Evolutionary conservation across 2,113 vertebrate genomes (phyloP), one percentile per base, ranked within the genome.

Genomic region (Ptilorrhoa leucosticta): DNA sequence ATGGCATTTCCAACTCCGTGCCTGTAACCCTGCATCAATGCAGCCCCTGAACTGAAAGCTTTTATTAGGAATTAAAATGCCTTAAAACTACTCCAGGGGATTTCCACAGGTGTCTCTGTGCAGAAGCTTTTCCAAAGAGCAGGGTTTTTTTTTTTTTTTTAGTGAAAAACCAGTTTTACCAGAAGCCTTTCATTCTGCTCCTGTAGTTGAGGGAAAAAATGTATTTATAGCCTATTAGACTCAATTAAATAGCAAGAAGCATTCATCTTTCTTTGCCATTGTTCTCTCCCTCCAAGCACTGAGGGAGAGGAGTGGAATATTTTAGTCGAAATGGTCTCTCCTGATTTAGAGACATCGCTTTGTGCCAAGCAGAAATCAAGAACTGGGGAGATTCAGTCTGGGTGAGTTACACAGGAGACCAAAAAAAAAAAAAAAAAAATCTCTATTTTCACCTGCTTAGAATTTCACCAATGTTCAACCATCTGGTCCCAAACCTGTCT

Each of bases 161-260:
- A 89, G 82, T n/a, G 80, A 77, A 92, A 79, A 89, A 57, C 48
- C 58, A 27, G 54, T 81, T 90, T 89, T 54, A 83, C 71, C 83
- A 69, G 54, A 33, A 92, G 79, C 79, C 27, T 94, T 88, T 92
- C 83, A 51, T 47, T 90, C 91, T 68, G 78, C 40, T 91, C 21
- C 69, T 79, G 82, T 1, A 56, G 54, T 39, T 78, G 63, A 93
- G 61, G 61, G 37, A 51, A 71, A 83, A 89, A 68, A 92, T 24
- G 35, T 93, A 97, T 94, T 94, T 95, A 82, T 71, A 91, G 80
- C 30, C 60, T 23, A 37, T 84, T 68, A 93, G 61, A 51, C 6
- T 84, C 77, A 81, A 86, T 83, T 83, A 94, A 93, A 78, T 19
- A 87, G 93, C 80, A 89, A 83, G 51, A 51, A 71, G 72, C 47